phyloP scores from a whole-genome alignment of 1,140 invertebrate species.

The Coenobita brevimanus region DNA sequence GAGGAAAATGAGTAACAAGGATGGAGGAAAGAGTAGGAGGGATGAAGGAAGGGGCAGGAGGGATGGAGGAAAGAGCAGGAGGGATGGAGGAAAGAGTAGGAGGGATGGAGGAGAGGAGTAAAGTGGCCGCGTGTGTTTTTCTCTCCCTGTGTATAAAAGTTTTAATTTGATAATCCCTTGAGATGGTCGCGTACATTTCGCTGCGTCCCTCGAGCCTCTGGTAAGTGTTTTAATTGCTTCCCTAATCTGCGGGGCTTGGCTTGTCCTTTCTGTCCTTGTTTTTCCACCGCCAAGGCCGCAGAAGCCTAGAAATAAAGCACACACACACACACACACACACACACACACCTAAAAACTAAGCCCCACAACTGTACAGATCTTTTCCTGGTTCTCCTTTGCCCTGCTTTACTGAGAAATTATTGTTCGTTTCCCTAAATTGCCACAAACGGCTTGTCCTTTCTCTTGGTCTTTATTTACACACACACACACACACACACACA shows the following conservation, averaged over 20 bases:
- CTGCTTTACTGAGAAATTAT: too few species aligned
- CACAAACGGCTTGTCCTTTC: too few species aligned
- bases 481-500: too few species aligned
- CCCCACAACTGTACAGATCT: not conserved
- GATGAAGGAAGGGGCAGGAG: too few species aligned
- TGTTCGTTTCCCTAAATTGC: too few species aligned
- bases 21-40: too few species aligned
- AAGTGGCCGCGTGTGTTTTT: conserved; percentile 7
- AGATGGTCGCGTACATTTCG: conserved; percentile 53
- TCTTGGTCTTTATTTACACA: too few species aligned
- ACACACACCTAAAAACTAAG: not conserved
- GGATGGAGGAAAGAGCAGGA: too few species aligned
- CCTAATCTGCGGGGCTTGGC: not conserved
- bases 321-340: not conserved
- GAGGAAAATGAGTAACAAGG: too few species aligned
- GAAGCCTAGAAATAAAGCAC: not conserved
- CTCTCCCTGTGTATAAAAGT: conserved; percentile 41
- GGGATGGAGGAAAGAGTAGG: too few species aligned
- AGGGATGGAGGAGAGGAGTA: too few species aligned
- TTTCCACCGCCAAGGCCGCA: not conserved
- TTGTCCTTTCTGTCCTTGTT: not conserved
- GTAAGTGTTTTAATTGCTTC: conserved; percentile 47
- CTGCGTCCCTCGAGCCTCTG: conserved; percentile 15
- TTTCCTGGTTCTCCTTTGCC: too few species aligned
- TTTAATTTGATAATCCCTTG: conserved; percentile 50